Conservation (phyloP, 2,888 invertebrate species). For the Cephalotes varians region DNA sequence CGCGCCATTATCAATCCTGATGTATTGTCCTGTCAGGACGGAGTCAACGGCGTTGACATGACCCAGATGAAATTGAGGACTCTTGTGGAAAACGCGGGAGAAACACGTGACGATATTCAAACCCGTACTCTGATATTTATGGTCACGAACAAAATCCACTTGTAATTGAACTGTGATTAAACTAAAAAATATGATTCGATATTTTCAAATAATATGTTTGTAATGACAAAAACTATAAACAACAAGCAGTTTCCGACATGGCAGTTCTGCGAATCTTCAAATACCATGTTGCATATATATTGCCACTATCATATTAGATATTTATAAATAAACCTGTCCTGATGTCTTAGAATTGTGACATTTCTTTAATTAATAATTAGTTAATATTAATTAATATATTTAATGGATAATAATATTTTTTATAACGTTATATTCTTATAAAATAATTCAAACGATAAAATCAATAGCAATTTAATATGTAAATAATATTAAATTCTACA, state of each 20-base stretch:
- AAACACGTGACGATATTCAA: slow-evolving; percentile 42
- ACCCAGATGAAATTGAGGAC: slow-evolving; percentile 76
- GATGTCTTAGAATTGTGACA: background rate
- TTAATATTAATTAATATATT: slow-evolving; percentile 1
- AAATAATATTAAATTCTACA: background rate
- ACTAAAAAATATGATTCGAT: slow-evolving; percentile 24
- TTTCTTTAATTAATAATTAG: background rate
- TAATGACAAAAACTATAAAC: slow-evolving; percentile 5
- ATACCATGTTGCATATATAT: background rate
- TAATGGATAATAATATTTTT: background rate
- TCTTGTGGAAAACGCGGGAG: slow-evolving; percentile 59
- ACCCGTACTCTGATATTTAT: slow-evolving; percentile 30
- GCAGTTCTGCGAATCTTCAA: background rate
- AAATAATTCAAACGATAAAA: background rate
- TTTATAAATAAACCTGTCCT: background rate
- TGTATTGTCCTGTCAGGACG: slow-evolving; percentile 74
- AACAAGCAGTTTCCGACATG: background rate
- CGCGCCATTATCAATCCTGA: slow-evolving; percentile 74
- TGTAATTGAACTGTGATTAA: too few species aligned
- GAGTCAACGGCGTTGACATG: slow-evolving; percentile 74
- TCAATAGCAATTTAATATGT: background rate
- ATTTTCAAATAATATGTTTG: background rate
- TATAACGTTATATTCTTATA: background rate
- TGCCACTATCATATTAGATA: background rate
- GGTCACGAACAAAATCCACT: slow-evolving; percentile 22